Conservation (phyloP, 2,113 vertebrate species). For the Phyllostomus discolor region DNA sequence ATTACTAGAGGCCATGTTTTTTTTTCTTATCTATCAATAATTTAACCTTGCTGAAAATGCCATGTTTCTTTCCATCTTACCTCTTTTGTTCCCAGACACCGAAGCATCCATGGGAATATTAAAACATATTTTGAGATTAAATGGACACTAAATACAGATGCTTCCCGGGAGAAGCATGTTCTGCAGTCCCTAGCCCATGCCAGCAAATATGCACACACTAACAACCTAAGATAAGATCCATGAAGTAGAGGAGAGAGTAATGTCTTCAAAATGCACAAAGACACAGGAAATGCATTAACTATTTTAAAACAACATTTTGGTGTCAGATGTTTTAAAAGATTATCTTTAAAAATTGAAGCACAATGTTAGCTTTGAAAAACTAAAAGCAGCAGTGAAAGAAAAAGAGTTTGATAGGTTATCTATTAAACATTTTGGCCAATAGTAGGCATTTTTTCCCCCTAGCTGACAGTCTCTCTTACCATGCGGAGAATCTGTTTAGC, state of each 20-base stretch:
- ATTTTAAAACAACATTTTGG: background rate
- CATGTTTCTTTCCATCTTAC: background rate
- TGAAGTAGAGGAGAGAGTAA: background rate
- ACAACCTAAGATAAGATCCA: background rate
- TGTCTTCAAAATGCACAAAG: background rate
- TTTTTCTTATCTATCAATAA: conserved; percentile 17
- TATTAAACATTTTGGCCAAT: background rate
- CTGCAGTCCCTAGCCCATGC: background rate
- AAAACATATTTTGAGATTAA: background rate
- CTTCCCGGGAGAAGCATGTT: background rate
- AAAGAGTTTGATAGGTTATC: background rate
- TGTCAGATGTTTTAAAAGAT: background rate
- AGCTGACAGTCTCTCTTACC: background rate
- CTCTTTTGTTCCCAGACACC: background rate
- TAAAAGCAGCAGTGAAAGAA: background rate
- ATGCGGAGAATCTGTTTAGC: background rate
- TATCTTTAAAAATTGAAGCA: conserved; percentile 21
- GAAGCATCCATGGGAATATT: background rate
- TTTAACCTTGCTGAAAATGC: background rate
- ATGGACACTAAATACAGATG: background rate
- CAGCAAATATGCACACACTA: background rate
- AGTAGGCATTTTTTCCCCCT: background rate
- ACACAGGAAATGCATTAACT: background rate
- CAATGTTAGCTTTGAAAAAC: background rate
- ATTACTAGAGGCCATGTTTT: background rate